Conservation (phyloP, 2,888 invertebrate species). For the Galerucella nymphaeae region DNA sequence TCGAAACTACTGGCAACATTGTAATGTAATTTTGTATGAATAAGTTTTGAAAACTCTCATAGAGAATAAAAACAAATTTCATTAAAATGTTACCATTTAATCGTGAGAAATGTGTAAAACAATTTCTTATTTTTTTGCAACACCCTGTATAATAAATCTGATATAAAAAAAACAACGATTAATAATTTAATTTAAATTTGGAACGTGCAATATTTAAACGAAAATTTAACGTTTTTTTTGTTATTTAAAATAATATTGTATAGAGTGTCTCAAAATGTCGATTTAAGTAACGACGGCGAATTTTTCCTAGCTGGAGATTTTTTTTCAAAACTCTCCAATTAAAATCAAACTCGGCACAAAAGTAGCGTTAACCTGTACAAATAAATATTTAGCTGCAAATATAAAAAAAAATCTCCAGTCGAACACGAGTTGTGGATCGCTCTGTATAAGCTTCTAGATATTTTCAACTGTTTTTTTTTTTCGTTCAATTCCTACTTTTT, state of each 20-base stretch:
- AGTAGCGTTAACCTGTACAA: not conserved
- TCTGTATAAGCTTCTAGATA: not conserved
- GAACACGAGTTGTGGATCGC: not conserved
- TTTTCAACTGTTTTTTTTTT: not conserved
- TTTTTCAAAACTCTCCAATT: not conserved
- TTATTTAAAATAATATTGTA: too few species aligned
- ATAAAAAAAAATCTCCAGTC: slow-evolving; percentile 1
- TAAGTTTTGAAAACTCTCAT: too few species aligned
- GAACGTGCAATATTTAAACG: not conserved
- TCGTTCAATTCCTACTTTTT: slow-evolving; percentile 14
- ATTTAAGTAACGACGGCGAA: not conserved
- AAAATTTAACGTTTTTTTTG: not conserved
- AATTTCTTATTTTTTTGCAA: too few species aligned
- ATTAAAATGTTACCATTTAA: too few species aligned
- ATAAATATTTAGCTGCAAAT: not conserved
- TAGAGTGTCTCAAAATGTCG: too few species aligned
- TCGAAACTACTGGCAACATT: too few species aligned
- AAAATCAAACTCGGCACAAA: not conserved
- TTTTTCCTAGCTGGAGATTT: not conserved
- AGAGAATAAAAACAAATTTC: too few species aligned
- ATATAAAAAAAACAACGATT: not conserved
- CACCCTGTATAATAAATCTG: not conserved
- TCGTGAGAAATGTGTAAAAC: too few species aligned
- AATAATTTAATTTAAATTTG: not conserved
- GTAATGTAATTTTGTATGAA: too few species aligned